These are phyloP conservation scores for Gobiocypris rarus DNA, from an alignment of 2,113 vertebrate species.

Conservation along the genomic window DNA sequence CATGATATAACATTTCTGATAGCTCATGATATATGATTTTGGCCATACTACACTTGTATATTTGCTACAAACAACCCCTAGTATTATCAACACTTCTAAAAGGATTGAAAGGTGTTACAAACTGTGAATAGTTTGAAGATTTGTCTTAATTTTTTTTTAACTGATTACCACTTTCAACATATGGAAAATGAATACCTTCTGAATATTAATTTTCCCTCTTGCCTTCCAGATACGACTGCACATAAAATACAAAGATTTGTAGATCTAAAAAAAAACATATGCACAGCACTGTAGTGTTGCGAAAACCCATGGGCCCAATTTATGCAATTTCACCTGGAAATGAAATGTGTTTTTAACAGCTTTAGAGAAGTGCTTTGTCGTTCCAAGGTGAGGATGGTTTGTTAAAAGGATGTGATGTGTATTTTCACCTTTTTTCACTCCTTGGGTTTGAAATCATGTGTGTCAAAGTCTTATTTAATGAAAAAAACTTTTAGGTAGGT, in stretches of 20 bases:
- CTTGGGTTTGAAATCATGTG: background rate
- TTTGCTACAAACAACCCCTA: background rate
- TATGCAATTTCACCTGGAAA: constrained; percentile 55
- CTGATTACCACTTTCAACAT: background rate
- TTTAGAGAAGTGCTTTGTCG: constrained; percentile 45
- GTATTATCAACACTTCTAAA: background rate
- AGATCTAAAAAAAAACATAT: background rate
- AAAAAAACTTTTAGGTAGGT: constrained; percentile 9
- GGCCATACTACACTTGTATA: background rate
- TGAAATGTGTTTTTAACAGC: constrained; percentile 57
- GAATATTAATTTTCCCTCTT: constrained; percentile 34
- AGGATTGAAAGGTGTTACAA: background rate
- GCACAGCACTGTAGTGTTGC: constrained; percentile 11
- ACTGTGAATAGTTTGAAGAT: background rate
- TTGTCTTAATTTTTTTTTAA: background rate
- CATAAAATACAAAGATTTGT: constrained; percentile 15
- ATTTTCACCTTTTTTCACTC: constrained; percentile 39
- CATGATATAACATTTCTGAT: background rate
- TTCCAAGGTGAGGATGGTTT: constrained; percentile 29
- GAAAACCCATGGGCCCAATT: constrained; percentile 61
- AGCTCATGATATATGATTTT: background rate
- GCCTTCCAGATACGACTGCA: constrained; percentile 8
- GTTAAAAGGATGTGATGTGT: constrained; percentile 14
- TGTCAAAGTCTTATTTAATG: background rate
- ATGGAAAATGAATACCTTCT: constrained; percentile 14